Base-by-base conservation (phyloP, 2,888 invertebrate species). In the Agriopis aurantiaria region DNA sequence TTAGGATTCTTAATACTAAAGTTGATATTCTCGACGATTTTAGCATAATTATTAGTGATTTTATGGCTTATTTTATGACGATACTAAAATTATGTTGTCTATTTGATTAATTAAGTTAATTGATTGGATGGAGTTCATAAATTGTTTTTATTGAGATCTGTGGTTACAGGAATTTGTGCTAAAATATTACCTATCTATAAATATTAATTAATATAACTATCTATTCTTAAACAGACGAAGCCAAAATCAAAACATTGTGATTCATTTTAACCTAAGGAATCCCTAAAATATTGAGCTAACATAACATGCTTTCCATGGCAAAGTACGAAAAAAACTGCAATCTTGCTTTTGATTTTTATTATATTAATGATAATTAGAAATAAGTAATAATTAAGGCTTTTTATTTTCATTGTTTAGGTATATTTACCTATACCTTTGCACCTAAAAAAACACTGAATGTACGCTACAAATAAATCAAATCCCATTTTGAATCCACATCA, bases 61-160 rank as follows among this genome's bases (percentile, higher is more conserved):
- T 76, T 73, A 75, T 76, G 40, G 58, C 71, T 58, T 55, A 60
- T 68, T 71, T 75, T 72, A 72, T 73, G 57, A 59, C 58, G 55
- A 65, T 71, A 58, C 33, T 69, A 72, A 58, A 69, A 69, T 68
- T 67, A 73, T 69, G 59, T 73, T 62, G 73, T 76, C 67, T 71
- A 70, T 76, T 73, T 75, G 69, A 75, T 73, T 73, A 72, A 75
- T 75, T 71, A 58, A 12, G 59, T 33, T 69, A 75, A 75, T 73
- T 72, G 69, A 73, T 72, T 71, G 51, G 68, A 67, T 70, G 49
- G 62, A 66, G 57, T 72, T 64, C 55, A 60, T 69, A 69, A 71
- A 73, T 71, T 61, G 59, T 14, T 53, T 65, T 68, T 74, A 56
- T 73, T 63, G 48, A 45, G 14, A 49, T 58, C 41, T 63, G 43